Conservation (phyloP, 2,888 invertebrate species). For the Hyppa rectilinea region DNA sequence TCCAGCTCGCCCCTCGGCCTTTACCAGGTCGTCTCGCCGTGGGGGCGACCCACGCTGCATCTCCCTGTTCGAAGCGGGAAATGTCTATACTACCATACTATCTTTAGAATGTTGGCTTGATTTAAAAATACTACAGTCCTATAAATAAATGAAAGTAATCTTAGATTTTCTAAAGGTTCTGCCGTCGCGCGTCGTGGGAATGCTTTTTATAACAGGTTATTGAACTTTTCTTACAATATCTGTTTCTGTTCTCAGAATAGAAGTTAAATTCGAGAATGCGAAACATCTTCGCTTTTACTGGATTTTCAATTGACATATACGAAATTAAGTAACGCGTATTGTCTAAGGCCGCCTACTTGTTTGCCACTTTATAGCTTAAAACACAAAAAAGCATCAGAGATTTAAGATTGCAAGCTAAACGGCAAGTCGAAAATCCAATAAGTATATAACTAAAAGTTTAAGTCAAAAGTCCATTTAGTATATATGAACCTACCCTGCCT, state of each 20-base stretch:
- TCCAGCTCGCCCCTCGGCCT: slow-evolving; percentile 50
- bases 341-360: not conserved
- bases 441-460: too few species aligned
- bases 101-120: slow-evolving; percentile 4
- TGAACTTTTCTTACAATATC: not conserved
- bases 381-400: too few species aligned
- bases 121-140: slow-evolving; percentile 23
- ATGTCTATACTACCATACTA: slow-evolving; percentile 13
- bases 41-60: slow-evolving; percentile 54
- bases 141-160: not conserved
- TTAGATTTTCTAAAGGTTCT: not conserved
- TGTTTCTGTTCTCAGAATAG: not conserved
- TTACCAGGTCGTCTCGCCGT: slow-evolving; percentile 47
- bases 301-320: too few species aligned
- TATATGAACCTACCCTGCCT: too few species aligned
- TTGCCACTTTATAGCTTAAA: not conserved
- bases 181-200: too few species aligned
- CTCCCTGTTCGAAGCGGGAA: slow-evolving; percentile 41
- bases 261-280: too few species aligned
- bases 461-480: too few species aligned
- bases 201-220: not conserved
- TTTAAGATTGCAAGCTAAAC: too few species aligned
- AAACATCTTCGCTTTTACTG: not conserved
- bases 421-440: too few species aligned
- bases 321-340: too few species aligned